Conservation (phyloP, 2,113 vertebrate species). For the Nymphicus hollandicus region DNA sequence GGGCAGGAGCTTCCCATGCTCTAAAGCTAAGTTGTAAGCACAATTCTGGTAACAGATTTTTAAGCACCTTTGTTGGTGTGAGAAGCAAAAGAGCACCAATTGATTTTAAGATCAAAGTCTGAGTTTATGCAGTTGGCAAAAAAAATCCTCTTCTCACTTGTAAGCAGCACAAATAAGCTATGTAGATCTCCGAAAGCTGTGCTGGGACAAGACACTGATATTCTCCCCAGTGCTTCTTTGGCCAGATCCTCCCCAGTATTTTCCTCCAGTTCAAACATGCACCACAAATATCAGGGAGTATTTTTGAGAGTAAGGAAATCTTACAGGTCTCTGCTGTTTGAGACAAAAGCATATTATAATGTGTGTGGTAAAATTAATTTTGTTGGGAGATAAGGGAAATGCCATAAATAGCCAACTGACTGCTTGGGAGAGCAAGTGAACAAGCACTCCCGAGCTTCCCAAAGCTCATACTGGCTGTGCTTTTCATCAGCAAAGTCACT, state of each 20-base stretch:
- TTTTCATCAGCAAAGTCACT: not conserved
- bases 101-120: not conserved
- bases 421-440: not conserved
- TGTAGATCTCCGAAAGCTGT: not conserved
- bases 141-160: not conserved
- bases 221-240: not conserved
- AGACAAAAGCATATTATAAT: not conserved
- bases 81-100: not conserved
- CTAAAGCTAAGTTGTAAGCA: not conserved
- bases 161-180: not conserved
- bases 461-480: not conserved
- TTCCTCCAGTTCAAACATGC: not conserved
- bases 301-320: not conserved
- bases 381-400: not conserved
- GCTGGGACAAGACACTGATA: not conserved
- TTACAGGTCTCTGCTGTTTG: not conserved
- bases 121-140: not conserved
- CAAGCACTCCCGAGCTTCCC: not conserved
- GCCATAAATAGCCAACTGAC: not conserved
- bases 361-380: not conserved
- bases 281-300: not conserved
- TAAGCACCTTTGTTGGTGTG: not conserved
- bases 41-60: not conserved
- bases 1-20: not conserved
- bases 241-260: not conserved